Conservation (phyloP, 2,113 vertebrate species). For the Dryoscopus gambensis region DNA sequence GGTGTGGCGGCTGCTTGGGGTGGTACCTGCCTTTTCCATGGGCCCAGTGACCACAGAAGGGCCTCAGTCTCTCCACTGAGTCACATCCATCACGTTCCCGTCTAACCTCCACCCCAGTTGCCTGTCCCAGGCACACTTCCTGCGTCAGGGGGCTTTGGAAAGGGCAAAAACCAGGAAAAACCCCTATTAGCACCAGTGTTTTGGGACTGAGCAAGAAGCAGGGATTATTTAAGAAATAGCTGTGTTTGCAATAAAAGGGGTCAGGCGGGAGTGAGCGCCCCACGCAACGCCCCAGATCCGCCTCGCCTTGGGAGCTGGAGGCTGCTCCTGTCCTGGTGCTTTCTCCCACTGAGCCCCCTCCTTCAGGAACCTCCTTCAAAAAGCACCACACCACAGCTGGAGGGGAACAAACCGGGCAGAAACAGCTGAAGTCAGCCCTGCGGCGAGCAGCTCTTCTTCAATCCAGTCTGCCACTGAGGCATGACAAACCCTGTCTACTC, state of each 20-base stretch:
- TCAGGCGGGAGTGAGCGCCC: accelerated
- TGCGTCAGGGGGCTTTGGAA: accelerated
- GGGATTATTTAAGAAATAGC: neutral
- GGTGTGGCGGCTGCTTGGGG: neutral
- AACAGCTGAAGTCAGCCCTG: accelerated
- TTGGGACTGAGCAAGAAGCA: neutral
- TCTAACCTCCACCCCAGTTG: neutral
- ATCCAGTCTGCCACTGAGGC: accelerated
- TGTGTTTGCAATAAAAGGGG: accelerated
- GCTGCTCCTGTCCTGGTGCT: neutral
- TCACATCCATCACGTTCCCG: neutral
- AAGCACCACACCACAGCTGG: neutral
- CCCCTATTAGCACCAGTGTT: neutral
- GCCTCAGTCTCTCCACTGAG: neutral
- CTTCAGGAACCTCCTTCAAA: neutral
- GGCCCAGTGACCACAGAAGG: accelerated
- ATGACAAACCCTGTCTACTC: accelerated
- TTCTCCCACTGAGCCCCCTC: neutral
- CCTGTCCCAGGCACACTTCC: neutral
- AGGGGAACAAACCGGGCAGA: neutral
- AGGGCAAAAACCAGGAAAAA: neutral
- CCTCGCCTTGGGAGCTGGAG: neutral
- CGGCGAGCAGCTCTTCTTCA: accelerated
- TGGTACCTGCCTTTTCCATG: neutral
- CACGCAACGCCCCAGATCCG: accelerated